These are phyloP conservation scores for Acrobasis suavella DNA, from an alignment of 2,888 invertebrate species.

Conservation along the genomic window DNA sequence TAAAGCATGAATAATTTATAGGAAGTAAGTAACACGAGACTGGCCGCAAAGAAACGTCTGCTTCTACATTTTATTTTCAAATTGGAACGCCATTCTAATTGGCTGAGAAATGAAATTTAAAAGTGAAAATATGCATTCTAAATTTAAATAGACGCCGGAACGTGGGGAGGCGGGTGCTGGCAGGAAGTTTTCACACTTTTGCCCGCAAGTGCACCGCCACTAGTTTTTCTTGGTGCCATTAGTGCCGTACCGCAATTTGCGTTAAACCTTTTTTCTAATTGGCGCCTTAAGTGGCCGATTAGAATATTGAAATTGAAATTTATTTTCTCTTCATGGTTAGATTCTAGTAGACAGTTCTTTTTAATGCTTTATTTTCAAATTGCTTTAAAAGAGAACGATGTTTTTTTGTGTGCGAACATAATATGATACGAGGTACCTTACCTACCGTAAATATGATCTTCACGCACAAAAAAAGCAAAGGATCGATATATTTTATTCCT, in stretches of 20 bases:
- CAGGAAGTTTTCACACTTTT: constrained; percentile 45
- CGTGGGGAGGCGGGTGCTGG: constrained; percentile 22
- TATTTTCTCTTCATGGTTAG: background rate
- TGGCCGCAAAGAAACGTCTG: constrained; percentile 23
- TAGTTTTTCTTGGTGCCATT: constrained; percentile 49
- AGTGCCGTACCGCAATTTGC: constrained; percentile 46
- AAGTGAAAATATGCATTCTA: constrained; percentile 39
- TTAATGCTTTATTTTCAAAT: background rate
- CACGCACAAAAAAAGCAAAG: no score
- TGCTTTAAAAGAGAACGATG: no score
- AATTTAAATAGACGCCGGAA: constrained; percentile 34
- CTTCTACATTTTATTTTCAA: constrained; percentile 32
- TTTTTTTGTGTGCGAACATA: no score
- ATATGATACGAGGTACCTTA: no score
- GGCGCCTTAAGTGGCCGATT: constrained; percentile 34
- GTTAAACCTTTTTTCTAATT: constrained; percentile 45
- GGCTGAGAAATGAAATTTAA: constrained; percentile 34
- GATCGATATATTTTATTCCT: no score
- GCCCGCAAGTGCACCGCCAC: constrained; percentile 48
- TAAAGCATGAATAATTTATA: constrained; percentile 7
- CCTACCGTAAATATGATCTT: no score
- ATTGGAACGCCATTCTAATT: constrained; percentile 33
- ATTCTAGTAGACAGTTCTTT: background rate
- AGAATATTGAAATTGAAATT: constrained; percentile 26
- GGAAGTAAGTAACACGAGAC: constrained; percentile 21